Evolutionary conservation across 2,888 invertebrate species (phyloP), one percentile per base, ranked within the genome.

Genomic region (Pachliopta kotzebuea): DNA sequence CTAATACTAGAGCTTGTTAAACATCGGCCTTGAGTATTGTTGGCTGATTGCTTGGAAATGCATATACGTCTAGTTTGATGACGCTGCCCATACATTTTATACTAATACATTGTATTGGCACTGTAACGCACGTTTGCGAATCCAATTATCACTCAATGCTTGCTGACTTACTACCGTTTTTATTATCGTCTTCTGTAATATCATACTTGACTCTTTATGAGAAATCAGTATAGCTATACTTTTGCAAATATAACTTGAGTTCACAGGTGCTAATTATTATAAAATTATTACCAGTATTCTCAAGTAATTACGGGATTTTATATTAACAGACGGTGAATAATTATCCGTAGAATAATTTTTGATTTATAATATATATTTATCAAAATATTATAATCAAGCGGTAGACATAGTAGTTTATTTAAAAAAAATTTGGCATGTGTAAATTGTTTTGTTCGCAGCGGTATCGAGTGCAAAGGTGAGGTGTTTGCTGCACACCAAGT

Each of bases 401-500:
- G 73, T 75, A 74, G 73, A 72, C 71, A 69, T 69, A 68, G 62
- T 73, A 68, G 65, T 66, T 59, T 53, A 23, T 60, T 68, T 67
- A 63, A 63, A 71, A 75, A 72, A 70, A 74, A 76, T 71, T 70
- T 71, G 70, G 69, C 74, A 77, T 79, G 76, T 80, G 78, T 66
- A n/a, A n/a, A 70, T 85, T 90, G 68, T 73, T 79, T 76, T 87
- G 83, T 87, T 73, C 91, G 73, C 93, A 96, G 96, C 93, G 95
- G 94, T 84, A 93, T 96, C 89, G 96, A 96, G 93, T 94, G 94
- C 92, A 93, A 94, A 90, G 93, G 95, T 93, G 95, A 96, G 88
- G 94, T 96, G 79, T 95, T 95, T 83, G 95, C 96, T 77, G 92
- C 93, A 83, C 93, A 94, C 83, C 92, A 90, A 79, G 82, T 90